Evolutionary conservation across 2,797 vertebrate species (phyloP), one percentile per base, ranked within the genome.

Genomic region (Sebastes nivosus): DNA sequence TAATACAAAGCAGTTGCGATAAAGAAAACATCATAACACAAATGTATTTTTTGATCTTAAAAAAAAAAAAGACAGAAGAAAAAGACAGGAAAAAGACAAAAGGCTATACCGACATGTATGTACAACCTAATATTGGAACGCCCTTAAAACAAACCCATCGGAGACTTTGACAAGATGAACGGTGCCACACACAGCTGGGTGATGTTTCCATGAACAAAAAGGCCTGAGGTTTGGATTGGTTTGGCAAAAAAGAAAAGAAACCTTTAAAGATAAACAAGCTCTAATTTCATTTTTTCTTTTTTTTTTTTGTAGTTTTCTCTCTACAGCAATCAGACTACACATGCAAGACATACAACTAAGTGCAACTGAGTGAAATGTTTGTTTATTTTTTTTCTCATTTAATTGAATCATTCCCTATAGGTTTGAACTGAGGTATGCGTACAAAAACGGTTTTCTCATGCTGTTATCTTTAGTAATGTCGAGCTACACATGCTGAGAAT

Each of bases 401-500:
- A 85, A 95, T 96, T 96, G 94, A 95, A 95, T 98, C 96, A 97
- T 97, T 98, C 97, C 96, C 97, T 97, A 97, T 96, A 97, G 96
- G 96, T 97, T 96, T 97, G 97, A 97, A 96, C 96, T 97, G 97
- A 99, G 97, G 97, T 98, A 98, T 97, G 97, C 94, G 94, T 95
- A 96, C 97, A 96, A 97, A 96, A 97, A 97, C 95, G 94, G 94
- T 97, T 97, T 97, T 95, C 96, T 98, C 98, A 98, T 98, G 98
- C 97, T 96, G 97, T 97, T 97, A 96, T 96, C 96, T 97, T 98
- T 97, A 98, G 97, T 97, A 96, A 96, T 95, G 97, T 97, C 95
- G 95, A 97, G 96, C 97, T 97, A 97, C 97, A 97, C 97, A 97
- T 98, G 97, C 97, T 97, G 96, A 97, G 96, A 96, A 97, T 95